Conservation (phyloP, 2,888 invertebrate genomes). For the Sepiola atlantica region DNA sequence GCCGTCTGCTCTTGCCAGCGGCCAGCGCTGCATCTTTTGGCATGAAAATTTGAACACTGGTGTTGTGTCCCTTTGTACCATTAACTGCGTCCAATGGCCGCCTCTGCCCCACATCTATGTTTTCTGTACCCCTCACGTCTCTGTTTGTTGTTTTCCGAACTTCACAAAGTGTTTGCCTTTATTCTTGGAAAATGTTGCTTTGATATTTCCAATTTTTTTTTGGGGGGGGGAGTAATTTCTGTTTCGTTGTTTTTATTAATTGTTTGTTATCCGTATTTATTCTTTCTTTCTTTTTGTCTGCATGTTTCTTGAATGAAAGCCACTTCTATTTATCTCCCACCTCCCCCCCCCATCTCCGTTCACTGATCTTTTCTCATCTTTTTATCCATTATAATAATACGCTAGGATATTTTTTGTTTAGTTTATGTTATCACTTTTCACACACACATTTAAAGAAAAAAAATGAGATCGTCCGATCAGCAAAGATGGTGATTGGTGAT, state of each 20-base stretch:
- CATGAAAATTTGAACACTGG: constrained; percentile 22
- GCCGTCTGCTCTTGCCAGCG: constrained; percentile 34
- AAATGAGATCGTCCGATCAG: no score
- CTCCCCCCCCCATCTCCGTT: neutral
- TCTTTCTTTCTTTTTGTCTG: neutral
- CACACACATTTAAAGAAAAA: no score
- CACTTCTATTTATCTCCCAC: no score
- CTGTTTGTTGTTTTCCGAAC: neutral
- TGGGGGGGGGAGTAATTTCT: neutral
- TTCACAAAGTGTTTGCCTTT: neutral
- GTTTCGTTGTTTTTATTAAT: neutral
- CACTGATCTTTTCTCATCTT: neutral
- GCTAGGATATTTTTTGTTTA: no score
- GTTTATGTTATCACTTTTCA: no score
- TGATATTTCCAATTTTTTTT: neutral
- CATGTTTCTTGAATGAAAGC: constrained; percentile 24
- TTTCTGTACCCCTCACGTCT: neutral
- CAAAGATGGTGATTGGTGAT: no score
- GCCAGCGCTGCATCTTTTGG: neutral
- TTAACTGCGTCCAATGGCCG: neutral
- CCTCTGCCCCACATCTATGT: neutral
- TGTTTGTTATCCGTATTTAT: neutral
- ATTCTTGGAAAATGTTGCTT: neutral
- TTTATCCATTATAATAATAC: neutral
- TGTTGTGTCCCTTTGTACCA: neutral